These are phyloP conservation scores for Cydia pomonella DNA, from an alignment of 1,140 invertebrate species.

Conservation along the genomic window DNA sequence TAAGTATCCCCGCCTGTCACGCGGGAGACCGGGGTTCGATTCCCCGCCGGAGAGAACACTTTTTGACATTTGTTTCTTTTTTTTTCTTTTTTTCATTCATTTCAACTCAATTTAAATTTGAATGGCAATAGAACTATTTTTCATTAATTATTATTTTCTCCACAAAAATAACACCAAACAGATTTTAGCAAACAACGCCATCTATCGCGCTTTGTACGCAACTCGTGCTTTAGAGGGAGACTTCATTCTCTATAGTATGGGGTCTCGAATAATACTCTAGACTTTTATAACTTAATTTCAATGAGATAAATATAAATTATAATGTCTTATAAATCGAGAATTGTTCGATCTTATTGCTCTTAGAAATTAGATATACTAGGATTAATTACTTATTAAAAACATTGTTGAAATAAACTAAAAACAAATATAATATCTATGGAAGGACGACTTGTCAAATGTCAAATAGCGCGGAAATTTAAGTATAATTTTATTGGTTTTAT, in stretches of 20 bases:
- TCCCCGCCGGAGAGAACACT: conserved; percentile 23
- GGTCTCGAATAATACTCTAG: conserved; percentile 30
- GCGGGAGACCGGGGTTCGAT: conserved; percentile 32
- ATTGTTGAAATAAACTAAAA: too few relatives aligned
- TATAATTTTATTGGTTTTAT: too few relatives aligned
- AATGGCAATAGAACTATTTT: too few relatives aligned
- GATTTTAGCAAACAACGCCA: conserved; percentile 14
- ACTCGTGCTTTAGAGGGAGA: neutral
- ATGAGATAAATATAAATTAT: too few relatives aligned
- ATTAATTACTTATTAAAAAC: too few relatives aligned
- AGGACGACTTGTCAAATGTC: too few relatives aligned
- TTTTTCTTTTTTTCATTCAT: neutral
- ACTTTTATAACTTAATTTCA: too few relatives aligned
- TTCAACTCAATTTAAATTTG: neutral
- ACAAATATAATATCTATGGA: too few relatives aligned
- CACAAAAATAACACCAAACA: conserved; percentile 3
- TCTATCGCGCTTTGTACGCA: neutral
- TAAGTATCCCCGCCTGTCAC: conserved; percentile 33
- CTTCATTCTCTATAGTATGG: neutral
- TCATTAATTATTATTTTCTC: neutral
- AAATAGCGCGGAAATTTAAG: too few relatives aligned
- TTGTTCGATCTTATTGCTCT: too few relatives aligned
- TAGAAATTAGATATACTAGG: too few relatives aligned
- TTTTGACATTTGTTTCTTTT: neutral
- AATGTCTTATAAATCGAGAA: neutral